Evolutionary conservation across 2,797 vertebrate species (phyloP), one percentile per base, ranked within the genome.

Genomic region (Sebastes baramenuke): DNA sequence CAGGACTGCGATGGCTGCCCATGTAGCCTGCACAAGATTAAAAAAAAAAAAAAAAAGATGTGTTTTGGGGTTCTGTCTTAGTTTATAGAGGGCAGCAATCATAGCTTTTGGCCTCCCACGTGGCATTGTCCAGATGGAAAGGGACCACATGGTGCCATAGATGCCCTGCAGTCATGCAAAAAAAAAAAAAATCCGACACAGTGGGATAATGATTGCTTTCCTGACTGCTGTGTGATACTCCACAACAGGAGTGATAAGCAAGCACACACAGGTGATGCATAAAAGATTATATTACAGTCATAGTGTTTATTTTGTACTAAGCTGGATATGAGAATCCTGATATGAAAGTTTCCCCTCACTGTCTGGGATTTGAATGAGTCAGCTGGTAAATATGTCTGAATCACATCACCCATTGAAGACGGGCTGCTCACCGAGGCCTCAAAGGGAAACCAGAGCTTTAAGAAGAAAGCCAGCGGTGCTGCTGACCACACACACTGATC

Each of bases 361-460:
- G 82, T 87, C 80, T 87, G 82, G 52, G 30, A 24, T 69, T 24
- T 66, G 56, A 82, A 42, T 87, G 85, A 93, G 82, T 92, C 91
- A 86, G 65, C 65, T 18, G 52, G 67, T 64, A 69, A 88, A 81
- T 72, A 82, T 80, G 82, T 87, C 87, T 87, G 84, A 86, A 73
- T 88, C 88, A 78, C 62, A 30, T 73, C 68, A 36, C 22, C 46
- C 67, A 13, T 25, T 77, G 42, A 76, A 67, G 72, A 86, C 30
- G 1, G 68, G 67, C 32, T 67, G 34, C 66, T 84, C 54, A 60
- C 20, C 1, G 13, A 61, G 52, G 38, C 67, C 59, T 86, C 72
- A 83, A 56, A 75, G 66, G 56, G 27, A 85, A 84, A 67, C 79
- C 54, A 54, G 65, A 79, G 83, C 78, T 85, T 58, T 64, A n/a